phyloP scores from a whole-genome alignment of 35 echinoderm and acorn worm genomes.

The Chiridota heheva region DNA sequence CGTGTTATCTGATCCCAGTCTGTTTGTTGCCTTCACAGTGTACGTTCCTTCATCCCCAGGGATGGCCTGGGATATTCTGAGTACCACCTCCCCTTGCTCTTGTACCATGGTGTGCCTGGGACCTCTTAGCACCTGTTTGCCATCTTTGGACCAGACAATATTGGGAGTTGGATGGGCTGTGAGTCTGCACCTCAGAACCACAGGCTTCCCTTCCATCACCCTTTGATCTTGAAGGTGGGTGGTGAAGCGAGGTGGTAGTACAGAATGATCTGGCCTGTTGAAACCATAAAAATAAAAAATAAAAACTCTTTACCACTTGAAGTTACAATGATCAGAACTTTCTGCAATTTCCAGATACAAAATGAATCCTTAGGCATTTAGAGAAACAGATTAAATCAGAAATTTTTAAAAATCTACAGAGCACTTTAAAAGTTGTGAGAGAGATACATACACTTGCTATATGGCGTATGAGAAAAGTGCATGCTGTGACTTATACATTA shows the following conservation, averaged over 20 bases:
- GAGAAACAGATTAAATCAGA: too few species aligned
- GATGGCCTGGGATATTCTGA: constrained; percentile 48
- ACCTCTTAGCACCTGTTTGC: constrained; percentile 21
- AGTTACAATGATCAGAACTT: too few species aligned
- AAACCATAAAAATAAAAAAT: too few species aligned
- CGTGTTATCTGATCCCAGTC: constrained; percentile 47
- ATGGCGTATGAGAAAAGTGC: too few species aligned
- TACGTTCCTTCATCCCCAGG: constrained; percentile 58
- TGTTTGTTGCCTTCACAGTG: constrained; percentile 45
- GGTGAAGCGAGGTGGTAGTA: constrained; percentile 26
- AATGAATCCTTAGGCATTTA: too few species aligned
- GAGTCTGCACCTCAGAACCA: constrained; percentile 11
- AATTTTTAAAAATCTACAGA: too few species aligned
- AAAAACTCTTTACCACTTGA: too few species aligned
- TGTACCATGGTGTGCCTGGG: constrained; percentile 53
- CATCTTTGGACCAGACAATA: constrained; percentile 39
- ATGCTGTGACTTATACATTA: too few species aligned
- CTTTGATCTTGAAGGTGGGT: constrained; percentile 13
- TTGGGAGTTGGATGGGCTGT: constrained; percentile 22
- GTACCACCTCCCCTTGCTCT: constrained; percentile 32
- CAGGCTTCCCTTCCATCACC: constrained; percentile 4
- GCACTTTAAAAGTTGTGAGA: too few species aligned
- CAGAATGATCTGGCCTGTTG: constrained; percentile 1
- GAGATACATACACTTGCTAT: too few species aligned
- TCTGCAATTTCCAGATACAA: too few species aligned